Base-by-base conservation (phyloP, 2,113 vertebrate genomes). In the Polypterus bichir region DNA sequence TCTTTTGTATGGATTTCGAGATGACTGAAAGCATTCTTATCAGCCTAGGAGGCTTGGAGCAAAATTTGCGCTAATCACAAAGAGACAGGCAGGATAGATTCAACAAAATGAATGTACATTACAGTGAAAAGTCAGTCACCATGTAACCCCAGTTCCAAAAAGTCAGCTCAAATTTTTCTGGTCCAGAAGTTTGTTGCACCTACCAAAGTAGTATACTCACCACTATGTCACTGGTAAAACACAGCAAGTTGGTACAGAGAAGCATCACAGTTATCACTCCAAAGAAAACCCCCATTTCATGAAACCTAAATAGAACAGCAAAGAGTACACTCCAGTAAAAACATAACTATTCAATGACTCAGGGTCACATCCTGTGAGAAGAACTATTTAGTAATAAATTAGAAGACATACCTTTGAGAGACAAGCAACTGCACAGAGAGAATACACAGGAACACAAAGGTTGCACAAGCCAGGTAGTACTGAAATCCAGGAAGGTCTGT, bases 391-490 rank as follows among this genome's bases (percentile, higher is more conserved):
- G 27, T 27, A 27, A 27, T 27, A 2, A 27, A 27, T 7, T 44
- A 3, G 4, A 62, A 5, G 47, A 75, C 87, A 78, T 72, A 99
- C 96, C 80, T 67, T 61, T 79, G 74, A 69, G 89, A 84, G 63
- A 94, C 81, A 11, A 90, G 72, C 74, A 91, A 75, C 57, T 99
- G 92, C 69, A 98, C 70, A 49, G 89, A 60, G 72, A 97, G 91
- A 76, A 99, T 91, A 66, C 91, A 94, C 66, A 93, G 3, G 71
- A 98, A 93, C 70, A 97, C 83, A 46, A 94, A 74, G 57, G 82
- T 64, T 64, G 92, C 92, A 57, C 94, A 98, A 1, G 62, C 81
- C 0, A 95, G 89, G 71, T 97, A 94, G 67, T 89, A 82, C 69
- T 89, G 91, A 74, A 92, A 88, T 73, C 85, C 83, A 0, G 85